Evolutionary conservation across 2,113 vertebrate species (phyloP).

Genomic region (Bos indicus): DNA sequence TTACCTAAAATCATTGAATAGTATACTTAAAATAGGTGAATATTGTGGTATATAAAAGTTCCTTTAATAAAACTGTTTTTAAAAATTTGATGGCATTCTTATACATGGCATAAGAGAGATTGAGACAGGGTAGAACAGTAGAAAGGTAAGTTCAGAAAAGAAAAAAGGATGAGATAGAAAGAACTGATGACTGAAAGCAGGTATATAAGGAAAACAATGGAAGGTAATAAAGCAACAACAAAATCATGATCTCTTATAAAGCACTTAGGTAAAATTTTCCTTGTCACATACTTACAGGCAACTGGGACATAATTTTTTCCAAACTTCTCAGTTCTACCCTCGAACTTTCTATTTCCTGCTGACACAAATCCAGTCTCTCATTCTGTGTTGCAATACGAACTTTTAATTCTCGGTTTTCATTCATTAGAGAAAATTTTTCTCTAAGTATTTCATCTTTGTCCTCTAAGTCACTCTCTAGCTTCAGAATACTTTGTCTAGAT

Average conservation of each 20-base stretch:
- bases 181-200: neutral
- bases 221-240: neutral
- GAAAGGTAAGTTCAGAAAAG: neutral
- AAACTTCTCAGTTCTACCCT: constrained; percentile 83
- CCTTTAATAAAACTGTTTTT: neutral
- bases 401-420: constrained; percentile 85
- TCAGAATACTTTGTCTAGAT: constrained; percentile 77
- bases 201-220: neutral
- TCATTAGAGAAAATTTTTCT: constrained; percentile 78
- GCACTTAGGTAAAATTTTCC: neutral
- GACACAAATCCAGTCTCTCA: constrained; percentile 79
- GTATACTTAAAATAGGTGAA: neutral
- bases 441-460: constrained; percentile 77
- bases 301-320: constrained; percentile 85
- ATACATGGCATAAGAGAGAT: neutral
- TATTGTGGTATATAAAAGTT: neutral
- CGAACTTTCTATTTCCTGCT: constrained; percentile 84
- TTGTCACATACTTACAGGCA: constrained; percentile 73
- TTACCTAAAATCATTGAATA: constrained; percentile 20
- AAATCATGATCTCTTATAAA: neutral
- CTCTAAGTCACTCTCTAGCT: constrained; percentile 83
- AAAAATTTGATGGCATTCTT: neutral
- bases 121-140: neutral
- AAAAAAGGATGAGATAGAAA: neutral
- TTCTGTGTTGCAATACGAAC: constrained; percentile 79